A percentile compares a stretch with the other conserved stretches of the same genome.
Conservation (phyloP, 2,888 invertebrate genomes). For the Dexiosoma caninum region DNA sequence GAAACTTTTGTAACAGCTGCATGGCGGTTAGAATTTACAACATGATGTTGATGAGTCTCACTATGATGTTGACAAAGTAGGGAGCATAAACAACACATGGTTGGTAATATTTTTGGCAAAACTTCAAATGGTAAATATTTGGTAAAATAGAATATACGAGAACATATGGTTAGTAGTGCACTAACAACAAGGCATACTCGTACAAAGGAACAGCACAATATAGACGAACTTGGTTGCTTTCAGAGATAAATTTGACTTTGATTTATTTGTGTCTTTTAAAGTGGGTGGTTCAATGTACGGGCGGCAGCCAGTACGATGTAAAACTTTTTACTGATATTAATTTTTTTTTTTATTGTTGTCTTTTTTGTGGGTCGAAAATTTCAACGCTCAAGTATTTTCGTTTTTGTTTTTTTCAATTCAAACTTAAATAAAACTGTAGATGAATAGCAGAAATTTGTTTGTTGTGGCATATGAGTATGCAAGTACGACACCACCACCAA, state of each 20-base stretch:
- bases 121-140: slow-evolving; percentile 34
- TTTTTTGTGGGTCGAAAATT: slow-evolving; percentile 1
- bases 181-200: neutral
- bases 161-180: slow-evolving; percentile 1
- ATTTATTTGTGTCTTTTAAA: slow-evolving; percentile 44
- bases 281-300: neutral
- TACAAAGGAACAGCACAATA: neutral
- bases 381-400: neutral
- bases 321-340: slow-evolving; percentile 39
- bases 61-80: slow-evolving; percentile 54
- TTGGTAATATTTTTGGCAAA: slow-evolving; percentile 39
- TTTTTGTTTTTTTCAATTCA: neutral
- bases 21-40: slow-evolving; percentile 42
- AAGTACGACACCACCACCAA: slow-evolving; percentile 19
- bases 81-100: slow-evolving; percentile 59
- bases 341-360: neutral
- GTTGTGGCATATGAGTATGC: slow-evolving; percentile 24
- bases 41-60: slow-evolving; percentile 19
- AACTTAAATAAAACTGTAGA: slow-evolving; percentile 42
- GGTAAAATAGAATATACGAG: neutral
- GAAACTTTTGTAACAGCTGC: slow-evolving; percentile 57
- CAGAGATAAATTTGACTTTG: slow-evolving; percentile 55
- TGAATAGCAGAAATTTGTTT: slow-evolving; percentile 8
- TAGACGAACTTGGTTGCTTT: slow-evolving; percentile 39
- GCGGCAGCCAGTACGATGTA: neutral